Evolutionary conservation across 2,888 invertebrate genomes (phyloP), one percentile per base, ranked within the genome.

Genomic region (Agonopterix alstromeriana): DNA sequence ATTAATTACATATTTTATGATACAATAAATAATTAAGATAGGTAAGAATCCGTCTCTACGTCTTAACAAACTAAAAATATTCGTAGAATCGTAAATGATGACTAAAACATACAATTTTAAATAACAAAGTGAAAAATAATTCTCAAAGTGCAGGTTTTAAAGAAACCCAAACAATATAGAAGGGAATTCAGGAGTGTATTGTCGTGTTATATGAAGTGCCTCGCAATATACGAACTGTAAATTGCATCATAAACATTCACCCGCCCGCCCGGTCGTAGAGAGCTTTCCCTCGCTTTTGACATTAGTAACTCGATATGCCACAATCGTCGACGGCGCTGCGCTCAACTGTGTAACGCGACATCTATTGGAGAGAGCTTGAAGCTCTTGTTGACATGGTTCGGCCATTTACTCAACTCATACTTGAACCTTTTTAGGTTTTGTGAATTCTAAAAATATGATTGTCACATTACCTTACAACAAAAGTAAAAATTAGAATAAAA

Each of bases 221-320:
- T 74, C 63, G 77, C 73, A 80, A 80, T 83, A 82, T 81, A 82
- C 76, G 73, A 73, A 78, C 78, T 79, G 79, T 79, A 79, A 85
- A 85, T 82, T 80, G 81, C 81, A 73, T 79, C 82, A 76, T 84
- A 85, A 86, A 84, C 79, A 80, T 83, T 73, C 65, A 59, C 69
- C 67, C 61, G 58, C 57, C 51, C 51, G 55, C 56, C 58, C 57
- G 38, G 9, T 38, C 38, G n/a, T 3, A n/a, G 38, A 38, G 38
- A 51, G 54, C 61, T 60, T 58, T 69, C 63, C 64, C 61, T 60
- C 66, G 63, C 63, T 58, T 54, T 60, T 60, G 53, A 60, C 36
- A 42, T 44, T 72, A 71, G 69, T 73, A 63, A 62, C 43, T 11
- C 45, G 49, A 58, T 55, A 52, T 42, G 50, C 70, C 76, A 59